Evolutionary conservation across 2,113 vertebrate genomes (phyloP), one percentile per base, ranked within the genome.

Genomic region (Ailurus styani): DNA sequence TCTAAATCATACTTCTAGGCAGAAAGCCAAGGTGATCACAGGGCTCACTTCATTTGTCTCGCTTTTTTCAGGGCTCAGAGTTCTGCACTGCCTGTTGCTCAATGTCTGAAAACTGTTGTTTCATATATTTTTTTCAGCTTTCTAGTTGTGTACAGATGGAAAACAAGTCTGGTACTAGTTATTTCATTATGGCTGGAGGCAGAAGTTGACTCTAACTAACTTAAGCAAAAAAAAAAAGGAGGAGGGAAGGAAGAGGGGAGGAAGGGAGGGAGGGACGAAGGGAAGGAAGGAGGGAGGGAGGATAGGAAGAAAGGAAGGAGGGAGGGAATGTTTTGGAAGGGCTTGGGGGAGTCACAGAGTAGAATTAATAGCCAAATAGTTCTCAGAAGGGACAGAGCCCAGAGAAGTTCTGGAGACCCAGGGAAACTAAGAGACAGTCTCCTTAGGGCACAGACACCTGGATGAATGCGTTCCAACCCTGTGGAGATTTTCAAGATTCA

Each of bases 171-270:
- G 45, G 34, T 45, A 40, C 40, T n/a, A 86, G 81, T 60, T 78
- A 90, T 68, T 91, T 98, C 81, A 87, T 77, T 40, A 78, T 18
- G n/a, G 54, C 93, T 55, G 86, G 70, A 89, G 45, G 72, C n/a
- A 62, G 78, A 87, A 72, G 37, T 18, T 12, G 1, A 85, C 37
- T 68, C 54, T 31, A 66, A 29, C 47, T 90, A 77, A 73, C 47
- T 78, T 45, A 60, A 82, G 62, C 3, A 25, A 52, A 42, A 23
- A 31, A 40, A 72, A 57, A n/a, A n/a, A 21, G 21, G 17, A 20
- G 20, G 68, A 12, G n/a, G n/a, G 68, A 12, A 23, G 21, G n/a
- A 40, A 40, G 37, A 4, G 34, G 17, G 4, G 34, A 25, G 42
- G 29, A 4, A n/a, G 21, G 21, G 3, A 45, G 21, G 21, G 21